These are phyloP conservation scores for Epizoanthus fatuus DNA, from an alignment of 92 coral and sea anemone species.

Conservation along the genomic window DNA sequence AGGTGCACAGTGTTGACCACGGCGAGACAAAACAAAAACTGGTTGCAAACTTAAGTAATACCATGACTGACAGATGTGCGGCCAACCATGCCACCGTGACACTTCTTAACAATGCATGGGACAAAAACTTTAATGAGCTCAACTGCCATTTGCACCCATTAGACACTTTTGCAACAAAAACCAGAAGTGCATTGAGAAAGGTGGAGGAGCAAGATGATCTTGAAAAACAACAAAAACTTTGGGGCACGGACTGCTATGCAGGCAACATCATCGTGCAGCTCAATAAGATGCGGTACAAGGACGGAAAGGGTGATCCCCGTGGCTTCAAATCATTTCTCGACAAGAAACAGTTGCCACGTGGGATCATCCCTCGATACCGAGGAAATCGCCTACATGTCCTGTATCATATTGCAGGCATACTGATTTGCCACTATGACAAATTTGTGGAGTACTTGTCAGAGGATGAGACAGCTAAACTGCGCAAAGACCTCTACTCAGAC, in stretches of 20 bases:
- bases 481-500: background rate
- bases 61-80: background rate
- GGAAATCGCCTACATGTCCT: background rate
- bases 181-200: conserved; percentile 1
- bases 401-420: conserved; percentile 12
- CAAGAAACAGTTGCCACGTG: background rate
- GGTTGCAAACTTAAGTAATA: background rate
- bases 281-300: too few relatives aligned
- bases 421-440: background rate
- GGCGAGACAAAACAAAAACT: conserved; percentile 1
- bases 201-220: too few relatives aligned
- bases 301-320: too few relatives aligned
- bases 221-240: too few relatives aligned
- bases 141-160: background rate
- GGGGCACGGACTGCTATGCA: too few relatives aligned
- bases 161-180: background rate
- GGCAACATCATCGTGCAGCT: too few relatives aligned
- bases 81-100: conserved; percentile 4
- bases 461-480: background rate
- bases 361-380: background rate
- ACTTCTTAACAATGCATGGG: conserved; percentile 9
- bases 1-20: background rate
- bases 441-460: background rate
- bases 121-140: background rate
- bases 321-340: background rate